These are phyloP conservation scores for Prinia subflava DNA, from an alignment of 2,113 vertebrate genomes.

Conservation along the genomic window DNA sequence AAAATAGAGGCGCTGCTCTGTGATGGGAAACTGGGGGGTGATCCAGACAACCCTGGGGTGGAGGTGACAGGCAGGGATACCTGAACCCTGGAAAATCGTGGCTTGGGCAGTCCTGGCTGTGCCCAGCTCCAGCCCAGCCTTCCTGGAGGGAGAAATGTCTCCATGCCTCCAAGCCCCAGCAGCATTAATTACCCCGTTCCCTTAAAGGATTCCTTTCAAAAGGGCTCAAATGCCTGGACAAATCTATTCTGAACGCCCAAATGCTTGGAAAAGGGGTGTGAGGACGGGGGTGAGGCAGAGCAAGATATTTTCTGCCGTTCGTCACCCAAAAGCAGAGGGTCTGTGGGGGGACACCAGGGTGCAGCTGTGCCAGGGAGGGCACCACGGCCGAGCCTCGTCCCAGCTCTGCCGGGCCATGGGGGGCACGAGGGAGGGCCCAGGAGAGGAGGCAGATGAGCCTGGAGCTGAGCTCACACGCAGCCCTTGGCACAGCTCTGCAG, in stretches of 20 bases:
- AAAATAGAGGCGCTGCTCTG: neutral
- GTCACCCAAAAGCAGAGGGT: neutral
- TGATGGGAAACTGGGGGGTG: fast-evolving
- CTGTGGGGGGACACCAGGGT: fast-evolving
- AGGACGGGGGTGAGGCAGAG: neutral
- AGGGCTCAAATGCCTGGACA: neutral
- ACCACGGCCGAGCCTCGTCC: fast-evolving
- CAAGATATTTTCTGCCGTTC: neutral
- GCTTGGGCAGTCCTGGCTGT: neutral
- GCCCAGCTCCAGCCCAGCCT: neutral
- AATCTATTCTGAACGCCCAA: neutral
- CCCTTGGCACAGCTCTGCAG: neutral
- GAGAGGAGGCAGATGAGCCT: neutral
- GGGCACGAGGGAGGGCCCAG: neutral
- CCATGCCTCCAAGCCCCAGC: neutral
- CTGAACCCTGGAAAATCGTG: neutral
- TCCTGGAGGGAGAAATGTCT: neutral
- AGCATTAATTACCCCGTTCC: neutral
- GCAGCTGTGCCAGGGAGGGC: neutral
- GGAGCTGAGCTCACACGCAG: fast-evolving
- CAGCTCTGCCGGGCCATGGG: neutral
- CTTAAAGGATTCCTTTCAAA: neutral
- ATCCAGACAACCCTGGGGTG: neutral
- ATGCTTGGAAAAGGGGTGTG: neutral
- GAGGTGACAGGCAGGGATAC: neutral